These are phyloP conservation scores for Phaethornis superciliosus DNA, from an alignment of 2,113 vertebrate genomes.

Conservation along the genomic window DNA sequence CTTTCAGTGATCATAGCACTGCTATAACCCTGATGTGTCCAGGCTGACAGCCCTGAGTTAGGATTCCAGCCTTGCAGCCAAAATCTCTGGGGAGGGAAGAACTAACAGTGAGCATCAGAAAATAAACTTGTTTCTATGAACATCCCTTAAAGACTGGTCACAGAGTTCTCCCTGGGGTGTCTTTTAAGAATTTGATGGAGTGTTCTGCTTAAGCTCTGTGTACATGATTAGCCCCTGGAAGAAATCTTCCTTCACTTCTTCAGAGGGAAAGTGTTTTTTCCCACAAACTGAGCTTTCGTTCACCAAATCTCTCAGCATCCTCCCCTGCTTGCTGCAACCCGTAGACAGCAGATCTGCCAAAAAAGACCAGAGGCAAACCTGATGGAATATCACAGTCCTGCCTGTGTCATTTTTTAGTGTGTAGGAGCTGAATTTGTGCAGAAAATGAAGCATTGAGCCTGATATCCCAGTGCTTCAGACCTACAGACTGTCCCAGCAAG, in stretches of 20 bases:
- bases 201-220: neutral
- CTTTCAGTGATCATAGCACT: neutral
- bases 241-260: neutral
- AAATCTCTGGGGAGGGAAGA: neutral
- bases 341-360: neutral
- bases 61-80: neutral
- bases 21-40: neutral
- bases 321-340: neutral
- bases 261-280: neutral
- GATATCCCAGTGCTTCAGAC: neutral
- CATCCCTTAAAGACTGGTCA: neutral
- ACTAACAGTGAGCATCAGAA: neutral
- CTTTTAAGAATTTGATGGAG: neutral
- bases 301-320: neutral
- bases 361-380: neutral
- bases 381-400: neutral
- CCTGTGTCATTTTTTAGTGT: neutral
- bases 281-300: neutral
- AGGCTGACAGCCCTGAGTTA: neutral
- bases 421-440: neutral
- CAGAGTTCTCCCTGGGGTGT: neutral
- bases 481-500: slow-evolving; percentile 16
- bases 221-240: neutral
- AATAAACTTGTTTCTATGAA: neutral
- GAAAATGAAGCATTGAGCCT: neutral